These are phyloP conservation scores for Acridotheres tristis DNA, from an alignment of 2,797 vertebrate species.

Conservation along the genomic window DNA sequence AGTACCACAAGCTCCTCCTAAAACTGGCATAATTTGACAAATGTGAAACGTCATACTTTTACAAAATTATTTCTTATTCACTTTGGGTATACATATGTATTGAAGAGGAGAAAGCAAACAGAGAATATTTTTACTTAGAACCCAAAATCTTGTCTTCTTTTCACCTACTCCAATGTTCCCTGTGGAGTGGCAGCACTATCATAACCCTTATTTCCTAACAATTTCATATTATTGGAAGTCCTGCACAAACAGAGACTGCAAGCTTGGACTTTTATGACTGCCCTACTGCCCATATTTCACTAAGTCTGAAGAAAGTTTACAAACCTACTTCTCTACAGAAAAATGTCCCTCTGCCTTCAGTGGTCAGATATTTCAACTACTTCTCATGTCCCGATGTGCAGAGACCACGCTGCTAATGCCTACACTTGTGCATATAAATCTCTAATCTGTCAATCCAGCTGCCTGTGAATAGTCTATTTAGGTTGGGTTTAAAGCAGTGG, in stretches of 20 bases:
- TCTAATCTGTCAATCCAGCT: constrained; percentile 21
- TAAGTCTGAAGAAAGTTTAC: neutral
- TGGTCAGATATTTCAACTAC: neutral
- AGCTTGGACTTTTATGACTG: neutral
- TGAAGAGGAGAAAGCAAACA: neutral
- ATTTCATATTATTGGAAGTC: neutral
- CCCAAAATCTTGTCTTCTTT: neutral
- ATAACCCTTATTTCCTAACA: neutral
- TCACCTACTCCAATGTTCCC: neutral
- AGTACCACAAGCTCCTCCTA: neutral
- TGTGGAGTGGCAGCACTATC: neutral
- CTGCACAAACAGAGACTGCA: neutral
- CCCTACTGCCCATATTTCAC: neutral
- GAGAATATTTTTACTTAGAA: neutral
- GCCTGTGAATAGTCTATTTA: constrained; percentile 48
- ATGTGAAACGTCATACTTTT: neutral
- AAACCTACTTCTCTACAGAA: neutral
- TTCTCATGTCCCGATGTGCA: neutral
- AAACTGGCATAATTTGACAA: neutral
- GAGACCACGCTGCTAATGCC: constrained; percentile 30
- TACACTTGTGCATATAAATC: constrained; percentile 49
- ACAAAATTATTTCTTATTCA: neutral
- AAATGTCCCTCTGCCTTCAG: neutral
- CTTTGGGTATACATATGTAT: neutral
- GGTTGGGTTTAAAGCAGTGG: constrained; percentile 59